Evolutionary conservation across 2,113 vertebrate genomes (phyloP).

Genomic region (Jaculus jaculus): DNA sequence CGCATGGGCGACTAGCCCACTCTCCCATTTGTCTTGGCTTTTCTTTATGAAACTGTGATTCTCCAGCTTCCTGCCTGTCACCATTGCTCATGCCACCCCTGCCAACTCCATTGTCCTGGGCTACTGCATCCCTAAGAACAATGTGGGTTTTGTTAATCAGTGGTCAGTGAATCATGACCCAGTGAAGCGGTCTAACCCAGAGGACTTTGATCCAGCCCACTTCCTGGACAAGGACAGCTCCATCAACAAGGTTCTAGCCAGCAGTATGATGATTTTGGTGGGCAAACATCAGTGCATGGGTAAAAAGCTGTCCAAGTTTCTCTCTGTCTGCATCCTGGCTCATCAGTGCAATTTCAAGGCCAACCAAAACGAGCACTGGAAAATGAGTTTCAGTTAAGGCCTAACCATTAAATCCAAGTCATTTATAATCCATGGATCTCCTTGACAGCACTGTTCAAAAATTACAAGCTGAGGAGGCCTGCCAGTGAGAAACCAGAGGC

Average conservation of each 20-base stretch:
- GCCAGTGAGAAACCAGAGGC: slow-evolving; percentile 71
- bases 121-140: slow-evolving; percentile 93
- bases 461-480: slow-evolving; percentile 76
- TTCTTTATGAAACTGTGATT: slow-evolving; percentile 96
- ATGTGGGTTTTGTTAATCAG: slow-evolving; percentile 95
- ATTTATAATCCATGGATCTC: slow-evolving; percentile 88
- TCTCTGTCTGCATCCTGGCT: slow-evolving; percentile 89
- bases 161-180: slow-evolving; percentile 97
- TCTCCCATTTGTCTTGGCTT: slow-evolving; percentile 93
- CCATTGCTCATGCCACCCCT: slow-evolving; percentile 94
- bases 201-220: slow-evolving; percentile 91
- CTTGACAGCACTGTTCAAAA: slow-evolving; percentile 83
- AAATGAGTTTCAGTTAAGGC: slow-evolving; percentile 90
- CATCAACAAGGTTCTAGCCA: slow-evolving; percentile 91
- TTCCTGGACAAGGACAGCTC: slow-evolving; percentile 90
- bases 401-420: slow-evolving; percentile 93
- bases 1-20: slow-evolving; percentile 88
- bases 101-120: slow-evolving; percentile 90
- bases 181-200: slow-evolving; percentile 89
- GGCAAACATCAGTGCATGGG: slow-evolving; percentile 97
- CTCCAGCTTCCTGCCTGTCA: slow-evolving; percentile 94
- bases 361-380: slow-evolving; percentile 83
- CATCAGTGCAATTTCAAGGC: slow-evolving; percentile 93
- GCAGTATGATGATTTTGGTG: slow-evolving; percentile 92
- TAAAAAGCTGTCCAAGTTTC: slow-evolving; percentile 96